Evolutionary conservation across 2,888 invertebrate species (phyloP).

Genomic region (Halictus quadricinctus): DNA sequence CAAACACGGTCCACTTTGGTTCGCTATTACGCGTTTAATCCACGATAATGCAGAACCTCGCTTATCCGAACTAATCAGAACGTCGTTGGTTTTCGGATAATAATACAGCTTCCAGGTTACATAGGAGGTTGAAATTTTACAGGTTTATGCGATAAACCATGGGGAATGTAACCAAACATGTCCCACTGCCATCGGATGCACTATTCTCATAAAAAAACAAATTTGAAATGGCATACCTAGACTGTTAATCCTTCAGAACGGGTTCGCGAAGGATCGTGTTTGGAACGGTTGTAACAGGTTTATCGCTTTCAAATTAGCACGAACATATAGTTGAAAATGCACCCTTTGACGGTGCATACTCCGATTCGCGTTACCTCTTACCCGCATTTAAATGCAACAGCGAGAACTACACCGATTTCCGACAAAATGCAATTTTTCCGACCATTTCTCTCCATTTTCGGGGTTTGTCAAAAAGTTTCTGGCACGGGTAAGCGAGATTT

Average conservation of each 20-base stretch:
- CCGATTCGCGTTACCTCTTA: background rate
- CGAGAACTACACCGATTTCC: background rate
- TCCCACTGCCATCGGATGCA: background rate
- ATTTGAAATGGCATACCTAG: background rate
- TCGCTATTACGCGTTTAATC: background rate
- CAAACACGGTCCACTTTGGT: background rate
- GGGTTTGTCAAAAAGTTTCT: background rate
- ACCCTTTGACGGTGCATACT: background rate
- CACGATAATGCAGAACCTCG: background rate
- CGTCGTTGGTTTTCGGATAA: background rate
- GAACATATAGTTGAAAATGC: background rate
- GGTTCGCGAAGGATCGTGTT: background rate
- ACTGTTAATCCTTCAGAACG: accelerated
- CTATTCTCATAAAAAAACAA: background rate
- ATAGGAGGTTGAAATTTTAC: background rate
- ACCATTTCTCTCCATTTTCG: background rate
- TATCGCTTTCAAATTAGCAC: background rate
- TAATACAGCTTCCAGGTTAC: background rate
- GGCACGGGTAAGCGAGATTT: background rate
- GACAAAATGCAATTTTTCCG: background rate
- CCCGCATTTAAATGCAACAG: background rate
- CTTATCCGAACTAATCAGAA: background rate
- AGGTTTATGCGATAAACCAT: background rate
- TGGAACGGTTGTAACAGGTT: background rate
- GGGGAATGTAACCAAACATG: background rate